phyloP scores from a whole-genome alignment of 92 coral and sea anemone species.

The Muricea muricata region DNA sequence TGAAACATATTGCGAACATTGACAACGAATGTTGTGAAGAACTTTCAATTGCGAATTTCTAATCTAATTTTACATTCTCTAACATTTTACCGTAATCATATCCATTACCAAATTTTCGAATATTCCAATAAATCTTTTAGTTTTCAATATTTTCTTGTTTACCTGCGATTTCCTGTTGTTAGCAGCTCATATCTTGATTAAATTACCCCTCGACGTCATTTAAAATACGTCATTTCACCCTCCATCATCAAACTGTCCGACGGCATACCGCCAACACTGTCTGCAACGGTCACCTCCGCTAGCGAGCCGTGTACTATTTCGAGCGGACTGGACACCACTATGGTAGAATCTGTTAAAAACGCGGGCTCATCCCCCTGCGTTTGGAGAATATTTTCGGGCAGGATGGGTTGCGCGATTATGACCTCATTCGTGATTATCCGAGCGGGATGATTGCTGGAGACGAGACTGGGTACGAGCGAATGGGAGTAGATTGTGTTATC shows the following conservation, averaged over 20 bases:
- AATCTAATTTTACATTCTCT: too few species aligned
- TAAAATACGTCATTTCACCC: constrained; percentile 23
- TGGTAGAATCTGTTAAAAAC: constrained; percentile 31
- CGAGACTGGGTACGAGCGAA: constrained; percentile 46
- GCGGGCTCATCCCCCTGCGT: constrained; percentile 80
- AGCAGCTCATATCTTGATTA: too few species aligned
- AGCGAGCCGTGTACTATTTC: not conserved
- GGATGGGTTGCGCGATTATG: constrained; percentile 80
- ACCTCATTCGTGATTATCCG: constrained; percentile 62
- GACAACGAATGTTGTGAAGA: too few species aligned
- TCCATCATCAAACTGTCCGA: constrained; percentile 16
- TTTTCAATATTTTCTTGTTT: too few species aligned
- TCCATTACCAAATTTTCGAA: too few species aligned
- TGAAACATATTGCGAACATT: too few species aligned
- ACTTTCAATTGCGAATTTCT: too few species aligned
- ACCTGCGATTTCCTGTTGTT: too few species aligned
- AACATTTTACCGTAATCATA: too few species aligned
- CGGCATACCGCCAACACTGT: constrained; percentile 7
- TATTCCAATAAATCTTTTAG: too few species aligned
- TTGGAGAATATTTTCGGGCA: constrained; percentile 93
- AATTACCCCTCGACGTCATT: not conserved
- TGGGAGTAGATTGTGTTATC: constrained; percentile 22
- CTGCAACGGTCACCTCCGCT: constrained; percentile 36
- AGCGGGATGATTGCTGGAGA: constrained; percentile 35
- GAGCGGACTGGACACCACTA: constrained; percentile 22